Base-by-base conservation (phyloP, 2,888 invertebrate genomes). In the Drosophila planitibia region DNA sequence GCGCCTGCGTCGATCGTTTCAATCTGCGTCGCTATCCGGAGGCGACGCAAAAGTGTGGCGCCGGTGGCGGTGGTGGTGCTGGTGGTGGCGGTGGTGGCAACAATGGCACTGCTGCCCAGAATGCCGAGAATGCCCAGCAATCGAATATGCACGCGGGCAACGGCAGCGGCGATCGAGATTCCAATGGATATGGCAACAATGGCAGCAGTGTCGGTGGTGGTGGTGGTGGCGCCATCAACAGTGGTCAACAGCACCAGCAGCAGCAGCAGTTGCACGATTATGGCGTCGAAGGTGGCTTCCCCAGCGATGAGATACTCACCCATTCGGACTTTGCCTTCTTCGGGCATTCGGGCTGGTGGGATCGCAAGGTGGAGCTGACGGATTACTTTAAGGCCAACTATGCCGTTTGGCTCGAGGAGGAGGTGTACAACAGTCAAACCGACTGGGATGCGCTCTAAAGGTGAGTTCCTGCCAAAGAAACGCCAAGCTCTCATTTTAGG, bases 311-410 rank as follows among this genome's bases (percentile, higher is more conserved):
- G 77, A 93, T 93, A 55, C 83, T 93, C n/a, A 92, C 93, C 28
- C 93, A 93, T 71, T 92, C 93, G 49, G 93, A 93, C 60, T 93
- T 93, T 73, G 93, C 93, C 22, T 93, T 92, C 76, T 93, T 93
- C 35, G 93, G 93, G 1, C 93, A 92, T 72, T 93, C 93, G 32
- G 93, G 93, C 16, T 93, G 93, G 93, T 93, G 93, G 93, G 93
- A 94, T 77, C 92, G 93, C 41, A 93, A 93, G 76, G 90, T 93
- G 66, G 97, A 98, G 90, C 95, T 99, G 73, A 98, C 98, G 16
- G 97, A 98, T 60, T 98, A 98, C 92, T 98, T 98, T 91, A 98
- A 97, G 93, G 96, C 96, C 71, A 97, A 98, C 92, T 99, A 99
- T 93, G 97, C 98, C 91, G 93, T 96, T 25, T 99, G 99, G 99